Percentiles rank a stretch among this genome's conserved stretches.
These are phyloP conservation scores for Neotoma lepida DNA, from an alignment of 2,113 vertebrate species.

Conservation along the genomic window DNA sequence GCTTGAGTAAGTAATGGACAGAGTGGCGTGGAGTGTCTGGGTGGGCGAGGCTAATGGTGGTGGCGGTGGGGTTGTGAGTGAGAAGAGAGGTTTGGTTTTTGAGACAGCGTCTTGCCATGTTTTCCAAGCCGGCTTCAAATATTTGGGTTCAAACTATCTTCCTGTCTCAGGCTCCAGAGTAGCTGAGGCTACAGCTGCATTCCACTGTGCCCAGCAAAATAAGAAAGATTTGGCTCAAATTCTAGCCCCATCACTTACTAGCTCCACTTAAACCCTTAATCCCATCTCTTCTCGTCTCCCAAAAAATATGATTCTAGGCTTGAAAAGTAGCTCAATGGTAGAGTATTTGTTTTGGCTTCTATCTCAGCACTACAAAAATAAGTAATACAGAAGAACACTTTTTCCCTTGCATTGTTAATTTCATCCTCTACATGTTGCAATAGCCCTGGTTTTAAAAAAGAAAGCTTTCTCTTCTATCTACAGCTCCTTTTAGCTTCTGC, in stretches of 20 bases:
- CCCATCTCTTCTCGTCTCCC: background rate
- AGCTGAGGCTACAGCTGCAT: background rate
- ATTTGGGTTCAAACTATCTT: background rate
- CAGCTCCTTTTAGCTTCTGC: background rate
- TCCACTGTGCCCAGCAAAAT: background rate
- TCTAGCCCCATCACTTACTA: conserved; percentile 6
- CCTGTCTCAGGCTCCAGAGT: background rate
- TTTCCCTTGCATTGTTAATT: background rate
- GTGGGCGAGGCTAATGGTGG: background rate
- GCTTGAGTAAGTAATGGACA: background rate
- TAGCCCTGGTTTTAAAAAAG: conserved; percentile 6
- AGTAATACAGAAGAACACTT: background rate
- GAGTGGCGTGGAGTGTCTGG: background rate
- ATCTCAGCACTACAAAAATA: background rate
- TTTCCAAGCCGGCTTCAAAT: background rate
- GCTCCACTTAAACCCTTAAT: background rate
- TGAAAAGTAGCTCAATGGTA: background rate
- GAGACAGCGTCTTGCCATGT: background rate
- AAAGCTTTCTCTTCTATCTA: background rate
- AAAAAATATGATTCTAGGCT: background rate
- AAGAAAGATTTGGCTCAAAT: conserved; percentile 14
- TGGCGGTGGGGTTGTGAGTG: background rate
- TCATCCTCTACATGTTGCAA: background rate
- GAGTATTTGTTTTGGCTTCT: background rate
- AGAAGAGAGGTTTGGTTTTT: background rate